Evolutionary conservation across 2,113 vertebrate species (phyloP), one percentile per base, ranked within the genome.

Genomic region (Hydrolagus affinis): DNA sequence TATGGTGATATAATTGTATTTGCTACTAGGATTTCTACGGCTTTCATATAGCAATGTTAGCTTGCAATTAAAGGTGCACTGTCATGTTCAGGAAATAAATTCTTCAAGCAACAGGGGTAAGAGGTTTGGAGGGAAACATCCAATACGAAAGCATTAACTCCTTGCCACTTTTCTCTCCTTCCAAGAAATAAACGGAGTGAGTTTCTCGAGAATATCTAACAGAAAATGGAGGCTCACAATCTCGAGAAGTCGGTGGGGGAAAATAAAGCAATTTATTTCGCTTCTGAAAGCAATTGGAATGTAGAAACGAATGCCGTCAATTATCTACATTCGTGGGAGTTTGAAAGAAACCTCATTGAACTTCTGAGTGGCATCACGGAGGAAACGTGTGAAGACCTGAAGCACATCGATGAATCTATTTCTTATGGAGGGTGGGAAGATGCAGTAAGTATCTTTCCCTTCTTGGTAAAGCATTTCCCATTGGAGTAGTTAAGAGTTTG

Each of bases 281-380:
- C 59, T 64, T 60, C 14, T 7, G 8, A 23, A 9, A 14, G 11
- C 30, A 15, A 66, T 62, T 17, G 11, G 19, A 3, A 83, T 68
- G 11, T 30, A 28, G 78, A 11, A 7, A 32, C 19, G 0, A 83
- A 62, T 56, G 60, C 78, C 23, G 66, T 25, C 78, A 25, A 68
- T 83, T 83, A 66, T 32, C 25, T 83, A 10, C 78, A 83, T 83
- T 83, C 78, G 17, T 83, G 70, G 66, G 89, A 85, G 3, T 9
- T 56, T 19, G 92, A 93, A 77, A 91, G 90, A 87, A 89, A 85
- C 68, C 86, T 89, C 57, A 90, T 93, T n/a, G 90, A 90, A 73
- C 88, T 88, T 60, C 94, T 97, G 70, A 87, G 95, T 15, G 89
- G 90, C 2, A 87, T 95, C 85, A 96, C 95, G 17, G 93, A 94